Evolutionary conservation across 2,797 vertebrate genomes (phyloP).

Genomic region (Chaetophractus vellerosus): DNA sequence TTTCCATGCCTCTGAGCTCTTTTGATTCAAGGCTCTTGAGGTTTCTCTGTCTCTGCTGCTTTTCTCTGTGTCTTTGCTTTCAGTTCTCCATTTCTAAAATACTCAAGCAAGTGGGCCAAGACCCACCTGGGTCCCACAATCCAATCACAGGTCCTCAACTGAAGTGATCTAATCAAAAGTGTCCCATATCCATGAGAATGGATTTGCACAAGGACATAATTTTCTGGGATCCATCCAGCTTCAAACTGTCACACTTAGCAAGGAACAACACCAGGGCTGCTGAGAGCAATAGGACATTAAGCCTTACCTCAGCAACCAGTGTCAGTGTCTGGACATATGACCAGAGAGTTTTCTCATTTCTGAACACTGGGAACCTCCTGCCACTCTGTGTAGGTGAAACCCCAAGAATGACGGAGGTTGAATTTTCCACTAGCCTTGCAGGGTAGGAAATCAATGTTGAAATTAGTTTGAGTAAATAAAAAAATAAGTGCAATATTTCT

Average conservation of each 20-base stretch:
- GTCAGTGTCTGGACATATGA: background rate
- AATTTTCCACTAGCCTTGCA: background rate
- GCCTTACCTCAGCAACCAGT: accelerated
- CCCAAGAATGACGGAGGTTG: background rate
- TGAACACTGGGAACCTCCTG: background rate
- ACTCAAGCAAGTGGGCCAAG: too few species aligned
- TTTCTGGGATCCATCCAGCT: too few species aligned
- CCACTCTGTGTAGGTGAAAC: background rate
- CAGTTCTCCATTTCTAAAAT: too few species aligned
- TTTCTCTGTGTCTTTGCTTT: too few species aligned
- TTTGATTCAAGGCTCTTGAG: too few species aligned
- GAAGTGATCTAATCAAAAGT: too few species aligned
- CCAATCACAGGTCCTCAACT: too few species aligned
- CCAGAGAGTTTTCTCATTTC: background rate
- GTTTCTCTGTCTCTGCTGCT: too few species aligned
- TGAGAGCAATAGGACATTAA: background rate
- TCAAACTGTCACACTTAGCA: background rate
- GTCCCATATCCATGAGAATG: too few species aligned
- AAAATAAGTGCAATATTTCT: background rate
- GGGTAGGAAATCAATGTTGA: background rate
- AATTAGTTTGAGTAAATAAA: conserved; percentile 28
- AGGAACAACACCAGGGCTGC: background rate
- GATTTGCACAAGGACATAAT: too few species aligned
- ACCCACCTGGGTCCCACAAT: too few species aligned
- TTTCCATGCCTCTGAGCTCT: too few species aligned